These are phyloP conservation scores for Actenoides lindsayi DNA, from an alignment of 2,113 vertebrate genomes.

Conservation along the genomic window DNA sequence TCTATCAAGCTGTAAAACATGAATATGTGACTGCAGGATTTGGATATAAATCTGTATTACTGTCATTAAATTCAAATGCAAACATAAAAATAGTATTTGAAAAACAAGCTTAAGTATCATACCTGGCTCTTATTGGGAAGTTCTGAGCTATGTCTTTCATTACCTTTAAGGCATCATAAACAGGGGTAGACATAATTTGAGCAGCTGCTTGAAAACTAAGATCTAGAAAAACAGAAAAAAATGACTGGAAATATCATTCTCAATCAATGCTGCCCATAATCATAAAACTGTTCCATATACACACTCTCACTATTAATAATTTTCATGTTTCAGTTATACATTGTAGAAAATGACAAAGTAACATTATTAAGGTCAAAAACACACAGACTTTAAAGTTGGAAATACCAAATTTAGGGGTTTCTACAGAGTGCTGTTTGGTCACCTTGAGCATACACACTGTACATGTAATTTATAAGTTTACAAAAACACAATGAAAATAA, in stretches of 20 bases:
- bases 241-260: background rate
- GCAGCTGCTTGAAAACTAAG: conserved; percentile 94
- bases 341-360: background rate
- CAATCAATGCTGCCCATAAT: background rate
- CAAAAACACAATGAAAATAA: background rate
- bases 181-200: conserved; percentile 85
- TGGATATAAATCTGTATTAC: background rate
- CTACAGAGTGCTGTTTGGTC: background rate
- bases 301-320: background rate
- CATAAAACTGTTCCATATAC: background rate
- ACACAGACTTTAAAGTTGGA: background rate
- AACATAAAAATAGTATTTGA: background rate
- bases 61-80: background rate
- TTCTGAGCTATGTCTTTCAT: conserved; percentile 95
- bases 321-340: background rate
- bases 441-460: background rate
- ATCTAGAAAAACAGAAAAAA: conserved; percentile 73
- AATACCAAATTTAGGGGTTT: background rate
- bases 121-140: conserved; percentile 96
- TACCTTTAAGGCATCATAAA: conserved; percentile 89
- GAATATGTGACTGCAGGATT: background rate
- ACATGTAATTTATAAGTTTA: background rate
- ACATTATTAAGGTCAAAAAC: background rate
- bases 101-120: conserved; percentile 34
- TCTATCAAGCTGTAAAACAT: background rate